Conservation (phyloP, 2,113 vertebrate species). For the Ptilonorhynchus violaceus region DNA sequence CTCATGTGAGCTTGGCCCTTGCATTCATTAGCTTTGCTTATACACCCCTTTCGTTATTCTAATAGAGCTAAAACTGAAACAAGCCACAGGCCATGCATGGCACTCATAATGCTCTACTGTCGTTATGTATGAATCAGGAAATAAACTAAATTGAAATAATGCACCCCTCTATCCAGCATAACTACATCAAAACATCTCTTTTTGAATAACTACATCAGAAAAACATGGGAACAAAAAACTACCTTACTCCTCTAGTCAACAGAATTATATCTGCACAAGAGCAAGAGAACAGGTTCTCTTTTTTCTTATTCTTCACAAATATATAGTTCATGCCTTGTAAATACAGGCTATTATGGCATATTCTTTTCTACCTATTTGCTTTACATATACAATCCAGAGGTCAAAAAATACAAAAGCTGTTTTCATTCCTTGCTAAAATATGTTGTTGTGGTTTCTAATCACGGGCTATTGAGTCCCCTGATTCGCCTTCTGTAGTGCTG, state of each 20-base stretch:
- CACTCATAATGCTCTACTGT: background rate
- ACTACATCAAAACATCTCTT: background rate
- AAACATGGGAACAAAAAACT: background rate
- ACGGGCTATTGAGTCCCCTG: background rate
- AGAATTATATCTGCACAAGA: background rate
- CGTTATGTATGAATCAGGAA: background rate
- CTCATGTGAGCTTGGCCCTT: background rate
- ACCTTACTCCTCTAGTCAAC: background rate
- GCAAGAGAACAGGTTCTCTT: background rate
- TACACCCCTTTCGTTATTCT: background rate
- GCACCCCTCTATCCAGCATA: background rate
- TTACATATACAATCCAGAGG: background rate
- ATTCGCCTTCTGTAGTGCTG: background rate
- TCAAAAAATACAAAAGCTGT: background rate
- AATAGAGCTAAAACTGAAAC: background rate
- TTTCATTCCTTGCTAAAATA: background rate
- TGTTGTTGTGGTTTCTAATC: background rate
- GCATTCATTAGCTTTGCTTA: background rate
- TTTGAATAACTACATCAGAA: background rate
- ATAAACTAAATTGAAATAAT: conserved; percentile 14
- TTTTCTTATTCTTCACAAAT: background rate
- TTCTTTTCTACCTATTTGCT: background rate
- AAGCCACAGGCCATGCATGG: background rate
- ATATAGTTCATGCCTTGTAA: background rate
- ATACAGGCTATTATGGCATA: background rate